A percentile compares a stretch with the other conserved stretches of the same genome.
phyloP scores from a whole-genome alignment of 2,888 invertebrate species.

The Operophtera brumata region DNA sequence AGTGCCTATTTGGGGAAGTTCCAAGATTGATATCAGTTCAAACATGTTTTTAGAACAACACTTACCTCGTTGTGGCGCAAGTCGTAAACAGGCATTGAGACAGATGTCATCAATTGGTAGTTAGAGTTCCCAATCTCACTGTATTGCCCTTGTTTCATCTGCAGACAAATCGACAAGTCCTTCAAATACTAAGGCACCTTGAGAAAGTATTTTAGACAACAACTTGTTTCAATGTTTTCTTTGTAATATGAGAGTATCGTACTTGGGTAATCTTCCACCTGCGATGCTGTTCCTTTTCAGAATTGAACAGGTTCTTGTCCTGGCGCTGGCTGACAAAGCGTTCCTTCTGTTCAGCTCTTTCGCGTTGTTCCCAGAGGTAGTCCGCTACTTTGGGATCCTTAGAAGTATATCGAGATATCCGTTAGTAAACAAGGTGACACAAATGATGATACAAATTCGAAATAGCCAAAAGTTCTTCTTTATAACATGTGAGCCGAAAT shows the following conservation, averaged over 20 bases:
- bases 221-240: not conserved
- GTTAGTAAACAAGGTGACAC: not conserved
- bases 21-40: conserved; percentile 9
- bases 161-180: conserved; percentile 22
- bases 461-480: too few relatives aligned
- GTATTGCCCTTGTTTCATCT: conserved; percentile 83
- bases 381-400: conserved; percentile 95
- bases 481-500: too few relatives aligned
- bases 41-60: conserved; percentile 18
- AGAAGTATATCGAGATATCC: not conserved
- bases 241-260: not conserved
- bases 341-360: conserved; percentile 89
- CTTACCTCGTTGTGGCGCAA: conserved; percentile 91
- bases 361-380: conserved; percentile 92
- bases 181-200: not conserved
- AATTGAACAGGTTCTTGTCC: conserved; percentile 81
- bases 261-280: conserved; percentile 77
- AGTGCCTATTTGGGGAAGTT: conserved; percentile 22
- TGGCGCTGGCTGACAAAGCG: conserved; percentile 85
- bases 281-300: conserved; percentile 83
- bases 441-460: not conserved
- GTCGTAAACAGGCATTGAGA: conserved; percentile 96
- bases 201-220: not conserved
- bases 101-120: conserved; percentile 94
- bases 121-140: conserved; percentile 81